phyloP scores from a whole-genome alignment of 2,888 invertebrate genomes.

The Geotrupes spiniger region DNA sequence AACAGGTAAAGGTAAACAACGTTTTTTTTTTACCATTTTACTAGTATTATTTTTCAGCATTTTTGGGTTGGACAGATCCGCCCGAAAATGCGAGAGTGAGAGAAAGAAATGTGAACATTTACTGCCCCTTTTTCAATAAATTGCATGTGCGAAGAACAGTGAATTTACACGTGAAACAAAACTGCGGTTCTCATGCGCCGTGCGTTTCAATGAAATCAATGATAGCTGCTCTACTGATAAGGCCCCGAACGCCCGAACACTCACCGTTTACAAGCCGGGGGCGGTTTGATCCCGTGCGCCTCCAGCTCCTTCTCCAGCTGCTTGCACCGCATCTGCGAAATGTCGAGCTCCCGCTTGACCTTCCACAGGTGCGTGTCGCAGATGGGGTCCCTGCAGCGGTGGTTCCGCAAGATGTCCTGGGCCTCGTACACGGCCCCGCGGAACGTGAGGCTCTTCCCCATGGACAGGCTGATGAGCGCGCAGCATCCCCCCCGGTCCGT shows the following conservation, averaged over 20 bases:
- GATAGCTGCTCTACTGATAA: background rate
- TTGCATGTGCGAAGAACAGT: slow-evolving; percentile 1
- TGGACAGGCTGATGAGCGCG: slow-evolving; percentile 86
- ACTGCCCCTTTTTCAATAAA: background rate
- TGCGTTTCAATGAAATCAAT: slow-evolving; percentile 9
- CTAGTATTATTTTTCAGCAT: no score
- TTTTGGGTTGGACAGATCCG: no score
- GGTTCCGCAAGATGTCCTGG: slow-evolving; percentile 70
- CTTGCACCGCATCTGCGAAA: slow-evolving; percentile 78
- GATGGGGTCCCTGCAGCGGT: slow-evolving; percentile 74
- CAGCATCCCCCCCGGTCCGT: slow-evolving; percentile 90
- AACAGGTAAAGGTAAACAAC: no score
- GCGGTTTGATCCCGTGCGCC: slow-evolving; percentile 77
- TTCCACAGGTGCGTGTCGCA: slow-evolving; percentile 86
- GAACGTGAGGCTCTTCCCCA: slow-evolving; percentile 85
- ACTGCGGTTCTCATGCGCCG: slow-evolving; percentile 20
- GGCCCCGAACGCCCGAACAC: slow-evolving; percentile 21
- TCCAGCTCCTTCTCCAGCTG: slow-evolving; percentile 85
- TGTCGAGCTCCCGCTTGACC: slow-evolving; percentile 85
- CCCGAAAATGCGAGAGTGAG: no score
- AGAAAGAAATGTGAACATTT: background rate
- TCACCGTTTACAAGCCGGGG: slow-evolving; percentile 68
- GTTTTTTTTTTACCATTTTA: no score
- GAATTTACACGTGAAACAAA: slow-evolving; percentile 2
- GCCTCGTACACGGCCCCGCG: slow-evolving; percentile 77